Percentiles rank a stretch among this genome's conserved stretches.
phyloP scores from a whole-genome alignment of 1,140 invertebrate species.

The Protaetia brevitarsis region DNA sequence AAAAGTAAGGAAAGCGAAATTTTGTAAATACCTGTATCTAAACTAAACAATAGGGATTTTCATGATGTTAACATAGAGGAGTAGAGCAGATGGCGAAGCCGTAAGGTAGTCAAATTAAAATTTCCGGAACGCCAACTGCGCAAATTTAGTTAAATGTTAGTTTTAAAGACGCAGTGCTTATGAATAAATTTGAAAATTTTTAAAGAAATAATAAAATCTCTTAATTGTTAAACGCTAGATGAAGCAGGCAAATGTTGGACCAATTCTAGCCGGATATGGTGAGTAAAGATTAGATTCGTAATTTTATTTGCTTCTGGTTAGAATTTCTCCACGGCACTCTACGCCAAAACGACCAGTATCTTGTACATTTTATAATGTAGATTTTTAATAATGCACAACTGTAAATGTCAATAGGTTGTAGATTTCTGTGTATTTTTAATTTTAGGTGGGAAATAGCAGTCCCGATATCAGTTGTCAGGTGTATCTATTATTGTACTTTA shows the following conservation, averaged over 20 bases:
- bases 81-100: constrained; percentile 21
- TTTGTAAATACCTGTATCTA: constrained; percentile 10
- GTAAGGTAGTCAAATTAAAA: no score
- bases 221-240: not conserved
- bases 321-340: constrained; percentile 4
- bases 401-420: constrained; percentile 18
- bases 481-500: constrained; percentile 8
- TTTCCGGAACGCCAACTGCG: constrained; percentile 17
- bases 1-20: not conserved
- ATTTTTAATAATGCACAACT: constrained; percentile 28
- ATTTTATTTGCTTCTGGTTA: constrained; percentile 3
- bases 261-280: not conserved
- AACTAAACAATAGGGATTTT: not conserved
- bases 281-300: not conserved
- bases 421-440: constrained; percentile 8
- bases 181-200: constrained; percentile 26
- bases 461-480: not conserved
- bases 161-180: constrained; percentile 28
- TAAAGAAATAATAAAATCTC: not conserved
- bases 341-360: constrained; percentile 28
- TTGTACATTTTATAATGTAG: constrained; percentile 43
- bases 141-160: constrained; percentile 28
- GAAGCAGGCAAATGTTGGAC: constrained; percentile 2
- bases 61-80: not conserved
- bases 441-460: not conserved